These are phyloP conservation scores for Alloscopus bannaensis DNA, from an alignment of 2,888 invertebrate species.

Conservation along the genomic window DNA sequence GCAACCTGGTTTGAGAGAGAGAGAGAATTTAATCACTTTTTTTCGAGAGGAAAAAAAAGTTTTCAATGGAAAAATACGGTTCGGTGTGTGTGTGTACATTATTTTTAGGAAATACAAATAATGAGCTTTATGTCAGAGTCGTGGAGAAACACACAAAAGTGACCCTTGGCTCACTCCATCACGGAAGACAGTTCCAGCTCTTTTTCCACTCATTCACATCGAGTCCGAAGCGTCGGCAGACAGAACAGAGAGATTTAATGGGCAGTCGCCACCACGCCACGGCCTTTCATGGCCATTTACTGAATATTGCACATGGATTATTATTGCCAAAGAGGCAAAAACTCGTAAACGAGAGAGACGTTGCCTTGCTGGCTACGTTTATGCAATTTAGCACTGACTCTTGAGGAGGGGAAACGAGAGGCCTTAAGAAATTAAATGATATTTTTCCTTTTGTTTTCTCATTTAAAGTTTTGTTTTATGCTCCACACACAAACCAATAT, in stretches of 20 bases:
- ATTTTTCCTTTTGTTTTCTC: slow-evolving; percentile 50
- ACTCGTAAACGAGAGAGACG: background rate
- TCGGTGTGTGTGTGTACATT: slow-evolving; percentile 47
- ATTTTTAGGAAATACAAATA: slow-evolving; percentile 63
- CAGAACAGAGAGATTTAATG: slow-evolving; percentile 63
- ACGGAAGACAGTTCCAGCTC: slow-evolving; percentile 40
- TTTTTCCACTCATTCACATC: slow-evolving; percentile 51
- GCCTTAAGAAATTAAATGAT: slow-evolving; percentile 45
- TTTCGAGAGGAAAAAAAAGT: slow-evolving; percentile 41
- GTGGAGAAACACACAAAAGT: slow-evolving; percentile 58
- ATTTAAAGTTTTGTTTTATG: slow-evolving; percentile 21
- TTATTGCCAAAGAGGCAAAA: slow-evolving; percentile 13
- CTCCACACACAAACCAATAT: too few species aligned
- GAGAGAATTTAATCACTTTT: slow-evolving; percentile 52
- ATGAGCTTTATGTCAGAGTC: slow-evolving; percentile 59
- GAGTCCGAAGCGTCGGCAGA: slow-evolving; percentile 48
- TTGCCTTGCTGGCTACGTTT: background rate
- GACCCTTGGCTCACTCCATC: slow-evolving; percentile 54
- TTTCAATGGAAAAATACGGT: slow-evolving; percentile 42
- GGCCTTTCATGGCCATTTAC: background rate
- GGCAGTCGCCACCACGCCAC: slow-evolving; percentile 49
- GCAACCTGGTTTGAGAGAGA: slow-evolving; percentile 38
- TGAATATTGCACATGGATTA: slow-evolving; percentile 15
- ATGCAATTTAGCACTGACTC: slow-evolving; percentile 46
- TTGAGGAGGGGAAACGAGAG: slow-evolving; percentile 1